A percentile compares a stretch with the other conserved stretches of the same genome.
Evolutionary conservation across 2,113 vertebrate species (phyloP).

Genomic region (Oncorhynchus gorbuscha): DNA sequence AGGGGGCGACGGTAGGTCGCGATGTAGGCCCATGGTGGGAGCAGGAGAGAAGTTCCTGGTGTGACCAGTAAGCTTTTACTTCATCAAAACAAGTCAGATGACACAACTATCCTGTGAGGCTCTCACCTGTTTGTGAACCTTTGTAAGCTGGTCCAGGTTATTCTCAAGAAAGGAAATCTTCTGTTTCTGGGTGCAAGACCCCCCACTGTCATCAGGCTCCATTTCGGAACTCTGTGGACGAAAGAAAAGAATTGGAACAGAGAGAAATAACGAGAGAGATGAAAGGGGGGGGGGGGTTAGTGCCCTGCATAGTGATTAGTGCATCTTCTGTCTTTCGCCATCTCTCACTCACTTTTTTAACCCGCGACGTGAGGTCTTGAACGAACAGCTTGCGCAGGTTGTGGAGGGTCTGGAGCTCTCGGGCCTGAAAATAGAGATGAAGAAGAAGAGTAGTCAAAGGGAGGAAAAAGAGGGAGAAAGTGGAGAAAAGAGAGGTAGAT

Average conservation of each 20-base stretch:
- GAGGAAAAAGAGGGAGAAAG: constrained; percentile 1
- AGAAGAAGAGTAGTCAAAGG: not conserved
- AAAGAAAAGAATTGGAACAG: not conserved
- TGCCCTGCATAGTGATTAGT: no score
- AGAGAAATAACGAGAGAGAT: not conserved
- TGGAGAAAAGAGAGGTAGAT: not conserved
- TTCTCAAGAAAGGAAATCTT: constrained; percentile 17
- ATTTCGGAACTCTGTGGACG: constrained; percentile 5
- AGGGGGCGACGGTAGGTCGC: no score
- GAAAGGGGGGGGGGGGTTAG: no score
- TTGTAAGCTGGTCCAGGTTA: constrained; percentile 14
- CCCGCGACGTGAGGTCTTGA: constrained; percentile 15
- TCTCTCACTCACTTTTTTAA: constrained; percentile 8
- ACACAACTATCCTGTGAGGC: not conserved
- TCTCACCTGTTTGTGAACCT: constrained; percentile 13
- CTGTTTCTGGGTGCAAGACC: constrained; percentile 13
- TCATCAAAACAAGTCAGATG: no score
- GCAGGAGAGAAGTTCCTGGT: no score
- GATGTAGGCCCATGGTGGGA: no score
- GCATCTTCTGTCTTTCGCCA: constrained; percentile 33
- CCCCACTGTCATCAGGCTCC: constrained; percentile 12
- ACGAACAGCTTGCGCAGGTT: constrained; percentile 88
- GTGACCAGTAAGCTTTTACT: no score
- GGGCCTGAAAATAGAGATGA: constrained; percentile 70
- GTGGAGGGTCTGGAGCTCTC: constrained; percentile 95